Evolutionary conservation across 2,113 vertebrate genomes (phyloP).

Genomic region (Benthochromis sp.): DNA sequence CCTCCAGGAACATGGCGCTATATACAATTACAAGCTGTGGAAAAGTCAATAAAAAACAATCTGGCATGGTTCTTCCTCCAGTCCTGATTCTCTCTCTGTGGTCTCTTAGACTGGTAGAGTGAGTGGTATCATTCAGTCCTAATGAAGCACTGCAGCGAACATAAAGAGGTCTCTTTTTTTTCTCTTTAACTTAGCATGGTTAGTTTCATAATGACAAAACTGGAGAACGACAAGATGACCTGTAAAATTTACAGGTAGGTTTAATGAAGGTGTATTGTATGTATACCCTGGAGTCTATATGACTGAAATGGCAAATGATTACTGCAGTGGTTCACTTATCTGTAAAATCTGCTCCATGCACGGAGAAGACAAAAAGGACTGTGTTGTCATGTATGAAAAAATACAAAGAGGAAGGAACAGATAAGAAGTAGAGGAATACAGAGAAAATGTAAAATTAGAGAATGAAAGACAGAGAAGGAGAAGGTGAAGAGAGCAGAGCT

Average conservation of each 20-base stretch:
- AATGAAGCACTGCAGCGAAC: not conserved
- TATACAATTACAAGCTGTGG: conserved; percentile 33
- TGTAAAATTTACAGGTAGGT: not conserved
- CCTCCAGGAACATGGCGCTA: conserved; percentile 17
- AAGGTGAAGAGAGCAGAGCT: not conserved
- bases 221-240: not conserved
- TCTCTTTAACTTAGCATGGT: not conserved
- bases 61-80: conserved; percentile 6
- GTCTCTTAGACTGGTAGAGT: not conserved
- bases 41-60: conserved; percentile 49
- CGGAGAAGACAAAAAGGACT: not conserved
- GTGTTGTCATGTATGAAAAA: not conserved
- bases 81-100: not conserved
- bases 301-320: not conserved
- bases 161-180: not conserved
- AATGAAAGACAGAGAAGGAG: not conserved
- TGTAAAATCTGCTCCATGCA: not conserved
- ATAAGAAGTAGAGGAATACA: not conserved
- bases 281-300: not conserved
- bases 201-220: not conserved
- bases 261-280: not conserved
- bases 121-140: not conserved
- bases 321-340: not conserved
- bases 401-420: not conserved
- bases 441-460: not conserved